Conservation (phyloP, 2,113 vertebrate genomes). For the Reinhardtius hippoglossoides region DNA sequence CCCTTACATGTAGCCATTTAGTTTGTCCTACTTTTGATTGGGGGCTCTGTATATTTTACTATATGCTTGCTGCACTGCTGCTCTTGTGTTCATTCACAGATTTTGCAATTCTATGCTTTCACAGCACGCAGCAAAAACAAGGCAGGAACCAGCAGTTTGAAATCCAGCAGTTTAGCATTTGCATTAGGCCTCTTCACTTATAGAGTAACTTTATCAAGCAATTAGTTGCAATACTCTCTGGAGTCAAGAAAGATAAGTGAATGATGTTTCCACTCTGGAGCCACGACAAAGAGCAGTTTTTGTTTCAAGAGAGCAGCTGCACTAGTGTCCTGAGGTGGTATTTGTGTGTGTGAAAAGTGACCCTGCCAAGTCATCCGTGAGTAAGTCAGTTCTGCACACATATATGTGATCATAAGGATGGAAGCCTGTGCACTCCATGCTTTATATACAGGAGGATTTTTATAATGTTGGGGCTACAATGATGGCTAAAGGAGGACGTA, state of each 20-base stretch:
- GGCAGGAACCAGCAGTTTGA: slow-evolving; percentile 17
- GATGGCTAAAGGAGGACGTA: slow-evolving; percentile 1
- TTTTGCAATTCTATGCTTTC: slow-evolving; percentile 24
- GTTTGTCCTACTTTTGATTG: slow-evolving; percentile 48
- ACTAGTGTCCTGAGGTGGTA: slow-evolving; percentile 54
- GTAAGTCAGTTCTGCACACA: slow-evolving; percentile 63
- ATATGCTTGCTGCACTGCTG: slow-evolving; percentile 26
- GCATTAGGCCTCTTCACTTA: slow-evolving; percentile 22
- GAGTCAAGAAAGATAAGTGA: slow-evolving; percentile 33
- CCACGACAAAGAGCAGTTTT: slow-evolving; percentile 32
- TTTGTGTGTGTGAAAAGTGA: slow-evolving; percentile 37
- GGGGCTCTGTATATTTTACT: slow-evolving; percentile 21
- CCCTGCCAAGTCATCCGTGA: slow-evolving; percentile 65
- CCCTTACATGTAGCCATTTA: slow-evolving; percentile 59
- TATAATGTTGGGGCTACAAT: background rate
- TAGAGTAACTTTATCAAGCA: slow-evolving; percentile 36
- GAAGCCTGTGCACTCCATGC: slow-evolving; percentile 30
- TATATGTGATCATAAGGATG: slow-evolving; percentile 67
- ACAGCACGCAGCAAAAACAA: slow-evolving; percentile 16
- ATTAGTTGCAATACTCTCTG: slow-evolving; percentile 32
- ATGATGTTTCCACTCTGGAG: slow-evolving; percentile 26
- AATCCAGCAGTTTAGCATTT: slow-evolving; percentile 24
- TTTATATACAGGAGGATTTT: background rate
- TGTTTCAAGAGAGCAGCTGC: slow-evolving; percentile 55
- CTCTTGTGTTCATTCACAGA: slow-evolving; percentile 10